Conservation (phyloP, 2,113 vertebrate genomes). For the Nipponia nippon region DNA sequence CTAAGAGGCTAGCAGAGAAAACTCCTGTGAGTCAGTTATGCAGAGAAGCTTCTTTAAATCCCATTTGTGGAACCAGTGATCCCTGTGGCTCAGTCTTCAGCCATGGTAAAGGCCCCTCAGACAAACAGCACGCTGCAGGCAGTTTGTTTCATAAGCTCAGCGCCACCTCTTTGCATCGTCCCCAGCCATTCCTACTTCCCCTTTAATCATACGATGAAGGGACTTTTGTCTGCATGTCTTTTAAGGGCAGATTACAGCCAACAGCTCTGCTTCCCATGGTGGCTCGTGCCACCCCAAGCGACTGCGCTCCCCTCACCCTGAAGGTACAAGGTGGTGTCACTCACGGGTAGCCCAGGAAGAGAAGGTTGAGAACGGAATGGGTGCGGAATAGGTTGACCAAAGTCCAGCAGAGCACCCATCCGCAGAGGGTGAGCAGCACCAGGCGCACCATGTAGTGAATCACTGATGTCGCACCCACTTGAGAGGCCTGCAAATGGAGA, state of each 20-base stretch:
- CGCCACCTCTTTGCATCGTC: not conserved
- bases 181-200: not conserved
- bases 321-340: conserved; percentile 48
- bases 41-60: not conserved
- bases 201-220: not conserved
- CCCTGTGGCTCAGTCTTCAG: not conserved
- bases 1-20: not conserved
- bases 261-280: not conserved
- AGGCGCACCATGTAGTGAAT: conserved; percentile 85
- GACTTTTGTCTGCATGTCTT: not conserved
- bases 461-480: conserved; percentile 83
- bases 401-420: conserved; percentile 97
- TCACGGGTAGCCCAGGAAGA: conserved; percentile 99
- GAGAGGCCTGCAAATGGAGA: conserved; percentile 81
- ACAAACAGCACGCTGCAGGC: not conserved
- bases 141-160: not conserved
- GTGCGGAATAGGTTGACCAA: conserved; percentile 93
- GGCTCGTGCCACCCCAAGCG: not conserved
- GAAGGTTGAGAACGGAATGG: conserved; percentile 95
- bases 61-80: not conserved
- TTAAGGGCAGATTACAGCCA: not conserved
- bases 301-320: not conserved
- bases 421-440: conserved; percentile 90
- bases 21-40: not conserved
- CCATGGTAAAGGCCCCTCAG: not conserved